These are phyloP conservation scores for Pseudorectes ferrugineus DNA, from an alignment of 2,113 vertebrate species.

Conservation along the genomic window DNA sequence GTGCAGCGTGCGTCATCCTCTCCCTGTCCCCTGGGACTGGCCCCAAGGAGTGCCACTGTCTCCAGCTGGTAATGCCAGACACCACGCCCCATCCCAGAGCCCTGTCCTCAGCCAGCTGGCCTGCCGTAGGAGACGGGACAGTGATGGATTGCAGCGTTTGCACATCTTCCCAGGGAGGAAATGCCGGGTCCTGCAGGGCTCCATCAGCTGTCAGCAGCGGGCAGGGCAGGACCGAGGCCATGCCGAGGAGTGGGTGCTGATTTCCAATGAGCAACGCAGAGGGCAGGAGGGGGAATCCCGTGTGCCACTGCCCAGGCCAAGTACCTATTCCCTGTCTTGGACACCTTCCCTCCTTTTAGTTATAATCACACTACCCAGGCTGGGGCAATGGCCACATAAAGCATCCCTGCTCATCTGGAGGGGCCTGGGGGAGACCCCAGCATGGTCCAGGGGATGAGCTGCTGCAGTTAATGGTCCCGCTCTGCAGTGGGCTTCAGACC, in stretches of 20 bases:
- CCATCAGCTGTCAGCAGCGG: background rate
- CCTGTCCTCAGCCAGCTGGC: background rate
- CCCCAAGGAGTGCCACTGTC: background rate
- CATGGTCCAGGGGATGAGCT: fast-evolving
- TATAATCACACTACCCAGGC: background rate
- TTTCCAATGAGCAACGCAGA: background rate
- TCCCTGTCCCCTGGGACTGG: background rate
- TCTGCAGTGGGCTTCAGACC: background rate
- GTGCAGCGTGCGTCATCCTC: fast-evolving
- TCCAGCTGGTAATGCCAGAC: background rate
- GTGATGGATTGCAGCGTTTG: background rate
- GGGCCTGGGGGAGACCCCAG: background rate
- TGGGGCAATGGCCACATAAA: background rate
- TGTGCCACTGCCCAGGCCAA: fast-evolving
- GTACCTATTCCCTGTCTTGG: background rate
- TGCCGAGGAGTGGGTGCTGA: background rate
- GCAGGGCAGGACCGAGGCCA: fast-evolving
- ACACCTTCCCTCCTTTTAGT: background rate
- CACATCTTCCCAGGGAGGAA: background rate
- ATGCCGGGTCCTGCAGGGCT: background rate
- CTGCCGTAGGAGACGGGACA: fast-evolving
- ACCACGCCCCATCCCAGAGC: background rate
- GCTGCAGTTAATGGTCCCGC: fast-evolving
- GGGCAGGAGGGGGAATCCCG: fast-evolving
- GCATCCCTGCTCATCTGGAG: background rate